These are phyloP conservation scores for Nephrotoma appendiculata DNA, from an alignment of 2,888 invertebrate species.

Conservation along the genomic window DNA sequence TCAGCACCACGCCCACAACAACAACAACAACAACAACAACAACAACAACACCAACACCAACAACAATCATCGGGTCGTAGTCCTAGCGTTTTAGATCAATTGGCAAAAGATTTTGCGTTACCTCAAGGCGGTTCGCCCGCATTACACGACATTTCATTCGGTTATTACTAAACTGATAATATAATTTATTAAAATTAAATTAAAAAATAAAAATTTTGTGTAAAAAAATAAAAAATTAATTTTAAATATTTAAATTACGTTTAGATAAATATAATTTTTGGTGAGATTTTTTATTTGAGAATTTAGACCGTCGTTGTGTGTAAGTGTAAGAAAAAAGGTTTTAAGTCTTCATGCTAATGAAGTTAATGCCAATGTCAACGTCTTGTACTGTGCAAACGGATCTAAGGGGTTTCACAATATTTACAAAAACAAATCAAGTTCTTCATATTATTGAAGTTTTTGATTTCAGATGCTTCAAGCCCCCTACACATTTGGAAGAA, in stretches of 20 bases:
- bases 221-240: background rate
- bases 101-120: slow-evolving; percentile 65
- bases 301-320: background rate
- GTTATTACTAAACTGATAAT: slow-evolving; percentile 47
- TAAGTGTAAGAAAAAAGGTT: background rate
- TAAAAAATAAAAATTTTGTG: background rate
- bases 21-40: background rate
- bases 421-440: too few relatives aligned
- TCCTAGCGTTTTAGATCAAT: slow-evolving; percentile 55
- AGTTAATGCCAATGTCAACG: too few relatives aligned
- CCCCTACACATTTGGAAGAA: too few relatives aligned
- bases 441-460: too few relatives aligned
- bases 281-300: background rate
- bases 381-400: too few relatives aligned
- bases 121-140: slow-evolving; percentile 54
- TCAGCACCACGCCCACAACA: slow-evolving; percentile 12
- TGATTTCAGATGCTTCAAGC: too few relatives aligned
- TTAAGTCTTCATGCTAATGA: too few relatives aligned
- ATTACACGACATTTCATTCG: slow-evolving; percentile 70
- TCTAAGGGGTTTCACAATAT: too few relatives aligned
- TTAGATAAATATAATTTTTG: background rate
- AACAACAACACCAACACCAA: background rate
- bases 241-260: background rate
- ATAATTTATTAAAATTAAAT: background rate
- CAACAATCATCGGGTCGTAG: slow-evolving; percentile 20